A percentile compares a stretch with the other conserved stretches of the same genome.
Evolutionary conservation across 1,140 invertebrate genomes (phyloP).

Genomic region (Philotrypesis tridentata): DNA sequence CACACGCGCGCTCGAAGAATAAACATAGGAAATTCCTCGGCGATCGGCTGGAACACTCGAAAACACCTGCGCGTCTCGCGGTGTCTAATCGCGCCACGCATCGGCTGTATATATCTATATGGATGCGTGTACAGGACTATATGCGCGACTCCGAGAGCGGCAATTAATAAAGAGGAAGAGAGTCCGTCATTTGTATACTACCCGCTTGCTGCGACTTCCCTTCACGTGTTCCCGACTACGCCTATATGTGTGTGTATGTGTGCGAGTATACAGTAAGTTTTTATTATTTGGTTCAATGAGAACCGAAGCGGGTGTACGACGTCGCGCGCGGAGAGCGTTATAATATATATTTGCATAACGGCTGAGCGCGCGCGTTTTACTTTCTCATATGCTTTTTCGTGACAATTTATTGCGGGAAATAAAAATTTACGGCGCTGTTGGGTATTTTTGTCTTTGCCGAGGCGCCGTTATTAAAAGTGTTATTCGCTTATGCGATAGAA

Average conservation of each 20-base stretch:
- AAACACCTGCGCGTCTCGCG: conserved; percentile 4
- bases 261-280: not conserved
- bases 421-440: not conserved
- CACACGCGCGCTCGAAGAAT: too few species aligned
- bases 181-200: conserved; percentile 7
- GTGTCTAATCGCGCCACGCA: conserved; percentile 5
- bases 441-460: not conserved
- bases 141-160: not conserved
- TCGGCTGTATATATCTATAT: too few species aligned
- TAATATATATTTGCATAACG: conserved; percentile 44
- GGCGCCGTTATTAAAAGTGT: not conserved
- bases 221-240: conserved; percentile 19
- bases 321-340: too few species aligned
- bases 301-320: not conserved
- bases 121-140: not conserved
- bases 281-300: conserved; percentile 10
- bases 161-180: conserved; percentile 30
- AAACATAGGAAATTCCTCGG: not conserved
- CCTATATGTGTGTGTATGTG: too few species aligned
- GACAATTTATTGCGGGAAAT: conserved; percentile 2
- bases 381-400: not conserved
- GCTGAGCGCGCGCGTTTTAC: not conserved
- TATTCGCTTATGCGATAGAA: not conserved
- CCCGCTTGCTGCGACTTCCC: conserved; percentile 31
- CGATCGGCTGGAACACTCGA: not conserved